Evolutionary conservation across 2,113 vertebrate genomes (phyloP), one percentile per base, ranked within the genome.

Genomic region (Mastomys coucha): DNA sequence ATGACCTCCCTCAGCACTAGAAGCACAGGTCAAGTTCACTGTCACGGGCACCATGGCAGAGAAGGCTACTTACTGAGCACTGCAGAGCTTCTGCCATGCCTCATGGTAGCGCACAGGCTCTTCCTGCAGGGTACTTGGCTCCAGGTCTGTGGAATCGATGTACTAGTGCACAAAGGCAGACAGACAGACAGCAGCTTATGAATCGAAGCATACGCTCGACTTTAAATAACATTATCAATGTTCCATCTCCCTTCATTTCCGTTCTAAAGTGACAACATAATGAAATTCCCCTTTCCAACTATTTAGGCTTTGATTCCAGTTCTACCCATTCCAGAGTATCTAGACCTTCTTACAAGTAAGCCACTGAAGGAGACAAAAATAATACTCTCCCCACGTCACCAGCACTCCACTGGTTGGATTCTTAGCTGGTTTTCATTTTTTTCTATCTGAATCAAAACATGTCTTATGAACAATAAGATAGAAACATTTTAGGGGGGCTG

Each of bases 71-170:
- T 96, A 99, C 99, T 99, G 98, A 53, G 99, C 99, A 42, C 99
- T 99, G 93, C 99, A 99, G 14, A 99, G 99, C 70, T 99, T 99
- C 98, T 99, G 99, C 99, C 99, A 99, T 0, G 99, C 99, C 65
- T 99, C 99, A 0, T 99, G 99, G 97, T 99, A 99, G 60, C 99
- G 98, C 24, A 99, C 99, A 0, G 99, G 99, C 33, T 99, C 99
- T 9, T 99, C 99, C 97, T 99, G 99, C 96, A 99, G 97, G 24
- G 98, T 99, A 28, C 97, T 97, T 0, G 98, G 99, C 98, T 99
- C 99, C 99, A 99, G 49, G 98, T 99, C 98, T 1, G 99, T 99
- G 9, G 99, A 99, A 97, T 99, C 99, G 17, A 99, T 99, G 70
- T 99, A 99, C 99, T 99, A 97, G 65, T 45, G 5, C 5, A 65